A percentile compares a stretch with the other conserved stretches of the same genome.
These are phyloP conservation scores for Oreocharis arfaki DNA, from an alignment of 2,113 vertebrate species.

Conservation along the genomic window DNA sequence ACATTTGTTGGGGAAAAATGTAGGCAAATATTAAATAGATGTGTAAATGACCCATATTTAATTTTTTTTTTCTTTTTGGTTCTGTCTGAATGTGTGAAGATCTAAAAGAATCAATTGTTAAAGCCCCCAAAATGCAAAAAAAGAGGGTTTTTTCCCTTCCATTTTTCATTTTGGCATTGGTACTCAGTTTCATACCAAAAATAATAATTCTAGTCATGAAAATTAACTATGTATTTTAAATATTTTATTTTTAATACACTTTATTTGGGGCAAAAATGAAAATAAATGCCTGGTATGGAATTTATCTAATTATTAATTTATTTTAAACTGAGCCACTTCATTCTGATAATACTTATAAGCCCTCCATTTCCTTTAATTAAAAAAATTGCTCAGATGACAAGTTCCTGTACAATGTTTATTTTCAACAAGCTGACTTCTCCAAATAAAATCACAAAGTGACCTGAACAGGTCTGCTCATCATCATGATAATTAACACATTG, in stretches of 20 bases:
- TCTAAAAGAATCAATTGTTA: neutral
- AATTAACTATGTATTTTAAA: neutral
- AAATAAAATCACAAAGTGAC: neutral
- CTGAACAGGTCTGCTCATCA: neutral
- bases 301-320: neutral
- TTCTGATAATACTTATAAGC: neutral
- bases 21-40: neutral
- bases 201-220: neutral
- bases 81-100: neutral
- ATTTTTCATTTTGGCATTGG: neutral
- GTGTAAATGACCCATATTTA: neutral
- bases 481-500: neutral
- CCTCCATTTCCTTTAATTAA: neutral
- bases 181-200: neutral
- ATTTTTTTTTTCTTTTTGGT: neutral
- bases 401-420: neutral
- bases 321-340: neutral
- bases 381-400: neutral
- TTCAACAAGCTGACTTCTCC: neutral
- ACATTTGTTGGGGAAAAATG: neutral
- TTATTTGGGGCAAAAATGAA: neutral
- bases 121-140: accelerated
- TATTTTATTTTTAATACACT: neutral
- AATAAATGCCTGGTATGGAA: neutral
- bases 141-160: accelerated